Evolutionary conservation across 2,888 invertebrate genomes (phyloP).

Genomic region (Agonopterix alstromeriana): DNA sequence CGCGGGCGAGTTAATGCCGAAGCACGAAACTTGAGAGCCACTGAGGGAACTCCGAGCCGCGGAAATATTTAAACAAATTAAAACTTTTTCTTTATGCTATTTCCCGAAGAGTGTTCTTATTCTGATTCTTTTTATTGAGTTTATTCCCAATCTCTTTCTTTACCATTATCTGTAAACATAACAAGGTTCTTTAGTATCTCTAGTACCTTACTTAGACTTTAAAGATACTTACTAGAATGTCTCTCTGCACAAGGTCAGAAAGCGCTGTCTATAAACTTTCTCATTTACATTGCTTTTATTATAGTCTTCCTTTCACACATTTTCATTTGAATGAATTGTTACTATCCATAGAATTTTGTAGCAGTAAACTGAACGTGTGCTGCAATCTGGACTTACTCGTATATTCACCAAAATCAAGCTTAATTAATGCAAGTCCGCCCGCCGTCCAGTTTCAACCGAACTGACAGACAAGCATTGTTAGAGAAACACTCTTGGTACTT

Average conservation of each 20-base stretch:
- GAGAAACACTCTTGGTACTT: conserved; percentile 38
- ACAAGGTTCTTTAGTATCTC: too few species aligned
- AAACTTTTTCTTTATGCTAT: conserved; percentile 66
- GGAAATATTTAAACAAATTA: conserved; percentile 75
- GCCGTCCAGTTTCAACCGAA: conserved; percentile 1
- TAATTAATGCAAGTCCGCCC: conserved; percentile 6
- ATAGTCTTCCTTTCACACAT: too few species aligned
- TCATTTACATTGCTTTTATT: too few species aligned
- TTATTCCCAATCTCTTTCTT: conserved; percentile 28
- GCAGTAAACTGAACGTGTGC: conserved; percentile 1
- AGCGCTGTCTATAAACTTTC: too few species aligned
- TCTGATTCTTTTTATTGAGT: conserved; percentile 54
- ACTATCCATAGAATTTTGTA: too few species aligned
- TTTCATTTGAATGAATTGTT: too few species aligned
- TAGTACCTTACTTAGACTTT: too few species aligned
- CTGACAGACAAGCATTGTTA: conserved; percentile 28
- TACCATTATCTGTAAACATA: conserved; percentile 20
- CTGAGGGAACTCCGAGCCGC: conserved; percentile 42
- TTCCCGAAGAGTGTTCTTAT: conserved; percentile 49
- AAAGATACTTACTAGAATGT: too few species aligned
- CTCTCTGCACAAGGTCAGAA: too few species aligned
- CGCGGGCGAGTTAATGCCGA: conserved; percentile 53
- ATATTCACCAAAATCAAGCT: conserved; percentile 4
- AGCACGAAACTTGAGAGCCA: conserved; percentile 57
- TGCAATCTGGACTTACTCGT: not conserved